These are phyloP conservation scores for Podarcis siculus DNA, from an alignment of 2,797 vertebrate species.

Conservation along the genomic window DNA sequence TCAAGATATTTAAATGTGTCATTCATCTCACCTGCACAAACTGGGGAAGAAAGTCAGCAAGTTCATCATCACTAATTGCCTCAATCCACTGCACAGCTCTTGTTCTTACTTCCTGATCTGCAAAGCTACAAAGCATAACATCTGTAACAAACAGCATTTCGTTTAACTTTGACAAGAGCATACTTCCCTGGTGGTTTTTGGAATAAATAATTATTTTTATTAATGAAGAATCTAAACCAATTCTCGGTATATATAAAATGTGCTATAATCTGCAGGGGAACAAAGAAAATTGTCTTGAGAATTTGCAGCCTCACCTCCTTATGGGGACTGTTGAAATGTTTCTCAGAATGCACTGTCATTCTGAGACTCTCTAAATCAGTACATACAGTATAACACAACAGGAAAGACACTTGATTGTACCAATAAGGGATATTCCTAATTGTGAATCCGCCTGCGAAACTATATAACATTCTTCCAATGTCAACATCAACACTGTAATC, in stretches of 20 bases:
- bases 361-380: neutral
- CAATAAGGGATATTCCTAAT: neutral
- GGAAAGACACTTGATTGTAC: neutral
- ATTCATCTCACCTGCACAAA: constrained; percentile 90
- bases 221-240: neutral
- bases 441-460: neutral
- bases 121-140: constrained; percentile 83
- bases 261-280: neutral
- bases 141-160: neutral
- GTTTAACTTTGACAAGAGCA: neutral
- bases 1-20: neutral
- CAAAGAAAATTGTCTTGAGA: neutral
- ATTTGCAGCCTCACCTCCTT: neutral
- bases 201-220: neutral
- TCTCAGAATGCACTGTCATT: neutral
- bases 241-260: neutral
- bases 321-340: neutral
- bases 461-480: neutral
- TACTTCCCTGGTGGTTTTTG: neutral
- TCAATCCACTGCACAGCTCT: constrained; percentile 92
- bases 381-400: neutral
- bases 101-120: constrained; percentile 90
- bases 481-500: neutral
- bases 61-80: constrained; percentile 91
- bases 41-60: constrained; percentile 94